Evolutionary conservation across 2,797 vertebrate genomes (phyloP), one percentile per base, ranked within the genome.

Genomic region (Gymnodraco acuticeps): DNA sequence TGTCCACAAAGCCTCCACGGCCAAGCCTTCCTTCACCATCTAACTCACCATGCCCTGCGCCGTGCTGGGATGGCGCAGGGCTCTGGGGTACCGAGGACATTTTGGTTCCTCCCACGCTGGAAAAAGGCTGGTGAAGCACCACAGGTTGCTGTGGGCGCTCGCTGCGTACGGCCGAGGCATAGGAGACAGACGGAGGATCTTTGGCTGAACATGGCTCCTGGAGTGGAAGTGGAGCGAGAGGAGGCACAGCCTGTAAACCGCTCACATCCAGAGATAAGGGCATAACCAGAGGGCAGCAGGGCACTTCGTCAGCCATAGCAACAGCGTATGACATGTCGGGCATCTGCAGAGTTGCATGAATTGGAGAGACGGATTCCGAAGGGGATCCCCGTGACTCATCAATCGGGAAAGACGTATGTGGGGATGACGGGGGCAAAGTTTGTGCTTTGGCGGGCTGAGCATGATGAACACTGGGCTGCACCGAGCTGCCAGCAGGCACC

Each of bases 1-100:
- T 97, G 92, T 99, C 98, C 16, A 97, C 96, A 1, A 99, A 99
- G 81, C 96, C 96, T n/a, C 97, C 95, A 5, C 97, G 92, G 14
- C 79, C 86, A 12, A 92, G 95, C 0, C 96, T 95, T 0, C 97
- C 97, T 90, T 99, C 98, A 0, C 96, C 94, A 0, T 99, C 98
- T 0, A 97, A 96, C 87, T 99, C 98, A 0, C 91, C 82, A 0
- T 96, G 90, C 12, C 92, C 93, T 0, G 90, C 85, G 0, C 90
- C 87, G 0, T 95, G 95, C 65, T 96, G 97, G 12, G 89, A 94
- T 47, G 88, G 89, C 0, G 93, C 94, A 0, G 95, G 95, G 86
- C 95, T 96, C 85, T 96, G 95, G 47, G 95, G 95, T 5, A 95
- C 67, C 0, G 95, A 96, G 55, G 94, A 90, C 55, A 89, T 91